Conservation (phyloP, 2,797 vertebrate genomes). For the Strix occidentalis region DNA sequence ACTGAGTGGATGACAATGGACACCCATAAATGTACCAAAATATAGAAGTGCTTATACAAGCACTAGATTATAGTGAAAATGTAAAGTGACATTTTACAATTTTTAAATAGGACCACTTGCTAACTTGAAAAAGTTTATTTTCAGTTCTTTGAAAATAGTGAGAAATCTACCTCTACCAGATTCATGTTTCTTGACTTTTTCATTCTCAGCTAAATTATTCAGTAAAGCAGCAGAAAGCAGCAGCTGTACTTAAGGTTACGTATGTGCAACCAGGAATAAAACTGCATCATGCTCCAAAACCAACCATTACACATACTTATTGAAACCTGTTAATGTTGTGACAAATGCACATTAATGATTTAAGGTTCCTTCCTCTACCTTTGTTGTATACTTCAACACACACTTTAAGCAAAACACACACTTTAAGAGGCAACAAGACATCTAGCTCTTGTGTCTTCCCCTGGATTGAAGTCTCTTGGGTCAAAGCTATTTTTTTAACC, state of each 20-base stretch:
- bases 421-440: background rate
- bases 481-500: background rate
- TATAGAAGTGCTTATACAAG: accelerated
- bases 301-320: background rate
- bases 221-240: background rate
- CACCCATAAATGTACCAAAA: accelerated
- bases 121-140: background rate
- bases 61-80: background rate
- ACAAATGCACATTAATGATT: background rate
- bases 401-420: background rate
- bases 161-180: background rate
- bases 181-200: background rate
- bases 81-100: background rate
- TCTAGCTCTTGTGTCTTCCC: background rate
- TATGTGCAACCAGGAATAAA: background rate
- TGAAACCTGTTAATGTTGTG: background rate
- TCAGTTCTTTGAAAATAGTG: background rate
- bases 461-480: background rate
- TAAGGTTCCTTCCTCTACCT: background rate
- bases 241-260: background rate
- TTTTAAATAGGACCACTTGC: too few relatives aligned
- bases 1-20: background rate
- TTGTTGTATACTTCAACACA: background rate
- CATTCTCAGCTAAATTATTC: background rate
- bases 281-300: background rate